Evolutionary conservation across 1,140 invertebrate genomes (phyloP).

Genomic region (Leptonema lineaticorne): DNA sequence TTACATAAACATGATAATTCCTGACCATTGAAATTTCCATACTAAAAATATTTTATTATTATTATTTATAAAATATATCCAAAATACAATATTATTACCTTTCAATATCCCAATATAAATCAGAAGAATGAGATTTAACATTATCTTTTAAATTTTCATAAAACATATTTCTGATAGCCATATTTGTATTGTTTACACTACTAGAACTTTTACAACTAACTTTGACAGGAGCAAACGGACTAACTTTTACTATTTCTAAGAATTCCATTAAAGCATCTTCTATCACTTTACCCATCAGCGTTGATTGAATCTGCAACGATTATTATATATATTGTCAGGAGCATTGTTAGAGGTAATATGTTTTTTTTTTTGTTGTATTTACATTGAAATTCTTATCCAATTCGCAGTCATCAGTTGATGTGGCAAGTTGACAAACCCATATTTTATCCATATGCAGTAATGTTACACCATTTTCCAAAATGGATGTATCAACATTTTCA

Average conservation of each 20-base stretch:
- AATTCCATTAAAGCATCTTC: constrained; percentile 42
- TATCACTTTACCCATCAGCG: constrained; percentile 39
- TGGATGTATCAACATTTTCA: constrained; percentile 40
- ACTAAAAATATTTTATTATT: constrained; percentile 44
- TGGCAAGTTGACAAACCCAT: constrained; percentile 48
- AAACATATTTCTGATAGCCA: too few species aligned
- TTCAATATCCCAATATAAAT: too few species aligned
- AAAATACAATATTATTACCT: too few species aligned
- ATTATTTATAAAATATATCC: too few species aligned
- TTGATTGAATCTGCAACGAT: constrained; percentile 33
- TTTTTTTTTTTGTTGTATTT: constrained; percentile 43
- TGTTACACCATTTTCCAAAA: constrained; percentile 44
- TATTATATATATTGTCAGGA: constrained; percentile 32
- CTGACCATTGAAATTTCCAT: constrained; percentile 49
- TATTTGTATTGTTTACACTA: not conserved
- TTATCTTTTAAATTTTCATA: too few species aligned
- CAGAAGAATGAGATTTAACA: too few species aligned
- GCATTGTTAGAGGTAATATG: constrained; percentile 28
- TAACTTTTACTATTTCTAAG: constrained; percentile 34
- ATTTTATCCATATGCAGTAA: constrained; percentile 42
- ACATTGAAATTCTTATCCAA: constrained; percentile 40
- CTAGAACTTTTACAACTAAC: not conserved
- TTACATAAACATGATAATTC: constrained; percentile 49
- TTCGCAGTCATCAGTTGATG: constrained; percentile 43
- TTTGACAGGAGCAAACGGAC: not conserved